Conservation (phyloP, 2,888 invertebrate genomes). For the Rhodophaea formosa region DNA sequence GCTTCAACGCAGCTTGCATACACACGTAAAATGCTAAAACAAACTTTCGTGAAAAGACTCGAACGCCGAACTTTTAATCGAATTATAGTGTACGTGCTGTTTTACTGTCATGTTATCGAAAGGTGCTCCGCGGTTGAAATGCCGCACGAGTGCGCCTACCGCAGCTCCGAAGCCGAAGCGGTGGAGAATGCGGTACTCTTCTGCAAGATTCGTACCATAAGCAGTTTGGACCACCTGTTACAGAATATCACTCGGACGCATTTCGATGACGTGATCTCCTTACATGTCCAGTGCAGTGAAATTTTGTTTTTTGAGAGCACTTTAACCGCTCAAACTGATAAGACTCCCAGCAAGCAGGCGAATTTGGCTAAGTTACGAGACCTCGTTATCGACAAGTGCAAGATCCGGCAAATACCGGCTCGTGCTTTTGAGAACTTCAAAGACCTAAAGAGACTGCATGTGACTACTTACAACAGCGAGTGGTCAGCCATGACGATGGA, state of each 20-base stretch:
- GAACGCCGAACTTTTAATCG: conserved; percentile 73
- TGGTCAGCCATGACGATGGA: conserved; percentile 90
- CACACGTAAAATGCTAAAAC: conserved; percentile 75
- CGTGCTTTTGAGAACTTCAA: conserved; percentile 85
- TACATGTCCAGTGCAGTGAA: conserved; percentile 87
- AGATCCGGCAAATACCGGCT: conserved; percentile 87
- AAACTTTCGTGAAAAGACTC: conserved; percentile 69
- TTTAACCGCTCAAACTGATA: conserved; percentile 75
- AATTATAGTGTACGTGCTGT: conserved; percentile 77
- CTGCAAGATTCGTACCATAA: conserved; percentile 87
- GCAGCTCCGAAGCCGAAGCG: conserved; percentile 80
- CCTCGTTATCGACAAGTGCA: conserved; percentile 87
- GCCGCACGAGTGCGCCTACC: conserved; percentile 88
- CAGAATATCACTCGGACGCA: conserved; percentile 85
- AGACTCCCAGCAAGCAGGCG: conserved; percentile 74
- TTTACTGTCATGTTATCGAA: conserved; percentile 70
- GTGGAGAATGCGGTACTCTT: conserved; percentile 81
- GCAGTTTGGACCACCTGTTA: conserved; percentile 84
- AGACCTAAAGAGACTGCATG: conserved; percentile 84
- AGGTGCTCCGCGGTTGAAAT: conserved; percentile 67
- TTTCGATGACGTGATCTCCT: conserved; percentile 83
- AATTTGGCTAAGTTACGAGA: conserved; percentile 85
- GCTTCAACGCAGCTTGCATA: conserved; percentile 57
- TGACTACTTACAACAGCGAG: conserved; percentile 89
- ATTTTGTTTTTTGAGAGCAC: conserved; percentile 88